Evolutionary conservation across 2,888 invertebrate genomes (phyloP), one percentile per base, ranked within the genome.

Genomic region (Homarus gammarus): DNA sequence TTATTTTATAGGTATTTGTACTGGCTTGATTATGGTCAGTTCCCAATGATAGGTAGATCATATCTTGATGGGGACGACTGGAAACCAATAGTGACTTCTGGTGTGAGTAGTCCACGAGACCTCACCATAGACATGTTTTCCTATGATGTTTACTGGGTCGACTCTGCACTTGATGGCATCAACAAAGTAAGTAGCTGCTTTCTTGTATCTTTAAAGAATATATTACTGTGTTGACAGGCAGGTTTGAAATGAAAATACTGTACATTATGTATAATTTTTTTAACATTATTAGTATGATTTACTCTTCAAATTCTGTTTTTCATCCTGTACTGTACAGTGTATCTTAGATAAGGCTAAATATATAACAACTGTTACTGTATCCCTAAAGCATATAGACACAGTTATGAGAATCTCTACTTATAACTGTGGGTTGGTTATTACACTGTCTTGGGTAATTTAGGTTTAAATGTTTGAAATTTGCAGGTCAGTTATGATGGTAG

Each of bases 21-120:
- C 94, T 99, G 99, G 99, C 98, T 99, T 92, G 99, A 99, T 94
- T 98, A 98, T 93, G 99, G 99, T 0, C 99, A 99, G 93, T 98
- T 98, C 94, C 99, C 99, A 0, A 96, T 97, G 92, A 98, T 99
- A 89, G 98, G 98, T 0, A 97, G 97, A 93, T 96, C 98, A 0
- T 96, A 96, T 93, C 95, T 99, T 64, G 98, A 99, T 93, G 99
- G 98, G 15, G 96, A 96, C 75, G 96, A 96, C 93, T 97, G 98
- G 96, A 95, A 95, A 40, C 96, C 97, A 0, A 95, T 99, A 15
- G 97, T 99, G 0, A 97, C 97, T 0, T 97, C 97, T 0, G 98
- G 98, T n/a, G 97, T 99, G 89, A 97, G 97, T 22, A 97, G 96
- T 92, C 99, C 99, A 0, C 95, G 97, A 90, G 98, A 98, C 94